A percentile compares a stretch with the other conserved stretches of the same genome.
Evolutionary conservation across 1,140 invertebrate genomes (phyloP).

Genomic region (Halictus rubicundus): DNA sequence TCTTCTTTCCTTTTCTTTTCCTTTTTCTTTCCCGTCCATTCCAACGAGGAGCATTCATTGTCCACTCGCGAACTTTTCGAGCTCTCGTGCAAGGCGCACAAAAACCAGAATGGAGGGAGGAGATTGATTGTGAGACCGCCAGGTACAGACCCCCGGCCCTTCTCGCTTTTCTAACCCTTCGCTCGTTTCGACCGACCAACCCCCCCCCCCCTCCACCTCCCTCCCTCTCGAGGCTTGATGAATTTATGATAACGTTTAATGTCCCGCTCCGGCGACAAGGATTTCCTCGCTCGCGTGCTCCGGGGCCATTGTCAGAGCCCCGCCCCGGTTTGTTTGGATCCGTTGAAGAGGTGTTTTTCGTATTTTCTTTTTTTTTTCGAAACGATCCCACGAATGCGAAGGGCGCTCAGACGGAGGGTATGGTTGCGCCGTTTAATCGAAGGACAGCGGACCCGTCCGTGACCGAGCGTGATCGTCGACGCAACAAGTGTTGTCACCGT

Average conservation of each 20-base stretch:
- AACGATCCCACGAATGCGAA: not conserved
- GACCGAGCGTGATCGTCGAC: too few species aligned
- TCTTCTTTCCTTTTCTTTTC: conserved; percentile 1
- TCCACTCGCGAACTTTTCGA: conserved; percentile 60
- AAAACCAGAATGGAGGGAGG: conserved; percentile 8
- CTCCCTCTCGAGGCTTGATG: conserved; percentile 14
- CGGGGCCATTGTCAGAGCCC: not conserved
- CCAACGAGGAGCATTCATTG: conserved; percentile 57
- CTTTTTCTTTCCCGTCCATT: conserved; percentile 22
- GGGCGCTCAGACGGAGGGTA: too few species aligned
- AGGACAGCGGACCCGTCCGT: too few species aligned
- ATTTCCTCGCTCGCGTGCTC: not conserved
- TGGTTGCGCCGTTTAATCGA: too few species aligned
- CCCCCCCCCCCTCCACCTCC: not conserved
- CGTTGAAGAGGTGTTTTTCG: not conserved
- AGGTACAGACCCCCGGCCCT: conserved; percentile 14
- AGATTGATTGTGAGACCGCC: conserved; percentile 57
- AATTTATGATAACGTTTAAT: conserved; percentile 43
- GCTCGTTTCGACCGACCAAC: not conserved
- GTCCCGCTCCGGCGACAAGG: not conserved
- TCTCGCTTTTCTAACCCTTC: not conserved
- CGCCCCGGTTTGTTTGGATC: not conserved
- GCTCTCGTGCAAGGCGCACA: conserved; percentile 20
- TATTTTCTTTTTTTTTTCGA: not conserved
- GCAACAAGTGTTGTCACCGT: too few species aligned